phyloP scores from a whole-genome alignment of 2,797 vertebrate species.

The Thalassophryne amazonica region DNA sequence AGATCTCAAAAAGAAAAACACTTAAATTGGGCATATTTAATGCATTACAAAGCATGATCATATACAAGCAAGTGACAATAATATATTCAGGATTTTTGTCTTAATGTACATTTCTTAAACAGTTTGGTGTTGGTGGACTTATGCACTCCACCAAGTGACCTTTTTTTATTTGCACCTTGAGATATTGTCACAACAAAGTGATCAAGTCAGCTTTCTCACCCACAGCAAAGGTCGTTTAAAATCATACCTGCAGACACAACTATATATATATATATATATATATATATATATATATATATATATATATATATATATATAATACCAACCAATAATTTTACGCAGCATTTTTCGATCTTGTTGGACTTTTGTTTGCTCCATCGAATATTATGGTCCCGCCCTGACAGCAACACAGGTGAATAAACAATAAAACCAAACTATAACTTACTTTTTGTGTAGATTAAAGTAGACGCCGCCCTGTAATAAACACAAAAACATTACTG shows the following conservation, averaged over 20 bases:
- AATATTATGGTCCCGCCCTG: not conserved
- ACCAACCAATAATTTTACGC: not conserved
- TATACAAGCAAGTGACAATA: too few relatives aligned
- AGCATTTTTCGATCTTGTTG: not conserved
- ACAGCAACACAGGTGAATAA: conserved; percentile 56
- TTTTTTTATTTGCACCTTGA: too few relatives aligned
- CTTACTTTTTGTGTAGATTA: conserved; percentile 75
- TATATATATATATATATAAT: too few relatives aligned
- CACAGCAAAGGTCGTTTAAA: conserved; percentile 60
- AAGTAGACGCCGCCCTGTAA: conserved; percentile 83
- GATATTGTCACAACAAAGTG: conserved; percentile 57
- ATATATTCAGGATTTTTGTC: too few relatives aligned
- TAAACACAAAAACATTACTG: conserved; percentile 34
- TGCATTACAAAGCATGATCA: too few relatives aligned
- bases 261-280: not conserved
- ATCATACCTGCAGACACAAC: conserved; percentile 5
- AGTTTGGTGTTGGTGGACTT: too few relatives aligned
- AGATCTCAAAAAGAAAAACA: too few relatives aligned
- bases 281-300: too few relatives aligned
- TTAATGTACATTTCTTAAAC: too few relatives aligned
- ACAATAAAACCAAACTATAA: conserved; percentile 13
- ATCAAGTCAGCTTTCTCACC: conserved; percentile 49
- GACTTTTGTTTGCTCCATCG: too few relatives aligned
- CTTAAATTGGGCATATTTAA: too few relatives aligned
- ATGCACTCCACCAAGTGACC: too few relatives aligned